Percentiles rank a stretch among this genome's conserved stretches.
phyloP scores from a whole-genome alignment of 2,113 vertebrate species.

The Aegithalos caudatus region DNA sequence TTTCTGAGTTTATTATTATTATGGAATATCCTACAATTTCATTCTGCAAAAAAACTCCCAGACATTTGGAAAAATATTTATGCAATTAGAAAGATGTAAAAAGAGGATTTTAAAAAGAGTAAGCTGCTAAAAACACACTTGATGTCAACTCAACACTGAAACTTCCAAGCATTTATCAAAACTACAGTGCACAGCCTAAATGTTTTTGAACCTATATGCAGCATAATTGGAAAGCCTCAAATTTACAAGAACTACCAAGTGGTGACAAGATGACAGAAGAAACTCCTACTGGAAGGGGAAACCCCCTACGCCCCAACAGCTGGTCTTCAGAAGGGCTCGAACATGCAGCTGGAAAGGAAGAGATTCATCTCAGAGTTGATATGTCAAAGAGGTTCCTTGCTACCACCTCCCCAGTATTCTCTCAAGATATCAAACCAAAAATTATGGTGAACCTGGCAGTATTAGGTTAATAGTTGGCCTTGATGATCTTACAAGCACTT shows the following conservation, averaged over 20 bases:
- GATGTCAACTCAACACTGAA: not conserved
- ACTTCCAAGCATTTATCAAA: not conserved
- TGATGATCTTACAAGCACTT: not conserved
- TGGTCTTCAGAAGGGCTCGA: not conserved
- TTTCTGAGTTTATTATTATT: not conserved
- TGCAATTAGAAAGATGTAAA: not conserved
- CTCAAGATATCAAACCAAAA: not conserved
- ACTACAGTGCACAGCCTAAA: not conserved
- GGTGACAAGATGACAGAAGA: not conserved
- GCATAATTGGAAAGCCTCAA: not conserved
- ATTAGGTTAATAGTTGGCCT: not conserved
- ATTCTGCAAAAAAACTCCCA: not conserved
- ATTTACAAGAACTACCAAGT: not conserved
- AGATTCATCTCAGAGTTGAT: not conserved
- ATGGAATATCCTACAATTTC: not conserved
- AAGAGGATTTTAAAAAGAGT: not conserved
- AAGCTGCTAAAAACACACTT: not conserved
- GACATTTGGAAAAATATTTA: not conserved
- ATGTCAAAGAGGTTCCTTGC: not conserved
- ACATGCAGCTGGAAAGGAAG: not conserved
- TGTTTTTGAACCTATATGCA: not conserved
- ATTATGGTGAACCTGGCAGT: not conserved
- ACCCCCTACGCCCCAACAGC: rapidly evolving
- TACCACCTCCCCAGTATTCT: not conserved
- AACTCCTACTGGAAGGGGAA: not conserved